These are phyloP conservation scores for Protobothrops mucrosquamatus DNA, from an alignment of 2,113 vertebrate genomes.

Conservation along the genomic window DNA sequence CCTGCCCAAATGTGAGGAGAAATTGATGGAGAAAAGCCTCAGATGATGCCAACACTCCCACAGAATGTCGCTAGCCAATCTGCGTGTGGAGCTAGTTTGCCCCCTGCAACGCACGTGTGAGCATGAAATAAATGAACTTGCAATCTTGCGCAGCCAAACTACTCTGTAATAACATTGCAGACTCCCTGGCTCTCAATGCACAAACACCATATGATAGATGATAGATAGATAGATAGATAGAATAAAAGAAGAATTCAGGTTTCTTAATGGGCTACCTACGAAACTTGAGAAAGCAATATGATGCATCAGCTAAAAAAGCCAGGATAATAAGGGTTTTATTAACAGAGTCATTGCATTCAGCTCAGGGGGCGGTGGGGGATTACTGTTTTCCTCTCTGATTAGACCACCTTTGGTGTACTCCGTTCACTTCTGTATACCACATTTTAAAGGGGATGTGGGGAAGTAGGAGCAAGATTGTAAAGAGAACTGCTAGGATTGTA, in stretches of 20 bases:
- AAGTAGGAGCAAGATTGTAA: background rate
- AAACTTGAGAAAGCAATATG: background rate
- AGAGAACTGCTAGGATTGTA: background rate
- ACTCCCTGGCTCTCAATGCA: background rate
- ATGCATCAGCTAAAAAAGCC: background rate
- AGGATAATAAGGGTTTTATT: background rate
- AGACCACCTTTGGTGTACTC: background rate
- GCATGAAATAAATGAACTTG: background rate
- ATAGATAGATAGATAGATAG: background rate
- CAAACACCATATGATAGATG: background rate
- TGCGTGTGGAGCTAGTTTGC: background rate
- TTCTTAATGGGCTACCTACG: background rate
- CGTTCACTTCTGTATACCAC: background rate
- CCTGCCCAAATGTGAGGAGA: background rate
- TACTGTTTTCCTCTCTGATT: background rate
- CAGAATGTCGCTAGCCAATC: background rate
- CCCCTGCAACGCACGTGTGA: background rate
- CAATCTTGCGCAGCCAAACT: background rate
- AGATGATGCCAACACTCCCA: background rate
- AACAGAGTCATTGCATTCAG: background rate
- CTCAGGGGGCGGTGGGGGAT: background rate
- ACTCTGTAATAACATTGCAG: background rate
- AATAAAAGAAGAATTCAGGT: background rate
- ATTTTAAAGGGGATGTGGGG: background rate
- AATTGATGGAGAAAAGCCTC: background rate